Evolutionary conservation across 2,888 invertebrate species (phyloP).

Genomic region (Leptura quadrifasciata): DNA sequence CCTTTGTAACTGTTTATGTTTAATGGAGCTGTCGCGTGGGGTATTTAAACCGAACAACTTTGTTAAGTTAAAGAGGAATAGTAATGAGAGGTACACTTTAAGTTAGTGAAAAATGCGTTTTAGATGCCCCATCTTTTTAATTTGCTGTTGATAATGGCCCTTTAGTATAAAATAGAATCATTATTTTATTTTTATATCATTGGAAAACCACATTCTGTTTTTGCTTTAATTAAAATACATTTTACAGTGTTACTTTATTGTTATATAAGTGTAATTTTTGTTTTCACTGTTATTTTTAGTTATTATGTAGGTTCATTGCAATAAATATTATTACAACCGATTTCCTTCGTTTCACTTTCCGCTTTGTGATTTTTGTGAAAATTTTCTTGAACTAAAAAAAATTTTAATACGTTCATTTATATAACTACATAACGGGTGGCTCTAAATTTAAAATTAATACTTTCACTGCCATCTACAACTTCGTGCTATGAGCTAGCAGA

Average conservation of each 20-base stretch:
- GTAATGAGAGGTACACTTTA: background rate
- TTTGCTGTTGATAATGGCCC: background rate
- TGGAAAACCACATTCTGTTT: constrained; percentile 36
- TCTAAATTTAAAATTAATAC: too few relatives aligned
- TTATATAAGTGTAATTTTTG: constrained; percentile 50
- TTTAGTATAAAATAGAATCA: constrained; percentile 11
- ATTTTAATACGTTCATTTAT: too few relatives aligned
- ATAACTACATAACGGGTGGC: too few relatives aligned
- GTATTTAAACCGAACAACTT: background rate
- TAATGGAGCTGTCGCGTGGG: background rate
- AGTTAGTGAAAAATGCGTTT: background rate
- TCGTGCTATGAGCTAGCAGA: too few relatives aligned
- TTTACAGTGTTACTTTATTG: constrained; percentile 50
- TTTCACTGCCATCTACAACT: too few relatives aligned
- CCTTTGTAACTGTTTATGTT: constrained; percentile 13
- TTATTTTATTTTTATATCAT: constrained; percentile 25
- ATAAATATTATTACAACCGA: constrained; percentile 49
- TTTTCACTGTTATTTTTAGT: constrained; percentile 53
- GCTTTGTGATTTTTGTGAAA: background rate
- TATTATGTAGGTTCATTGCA: constrained; percentile 60
- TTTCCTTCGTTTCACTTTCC: background rate
- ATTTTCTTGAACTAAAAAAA: too few relatives aligned
- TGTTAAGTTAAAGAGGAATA: background rate
- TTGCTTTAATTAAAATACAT: constrained; percentile 41
- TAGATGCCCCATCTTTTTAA: constrained; percentile 7